Conservation (phyloP, 2,888 invertebrate species). For the Malacosoma neustria region DNA sequence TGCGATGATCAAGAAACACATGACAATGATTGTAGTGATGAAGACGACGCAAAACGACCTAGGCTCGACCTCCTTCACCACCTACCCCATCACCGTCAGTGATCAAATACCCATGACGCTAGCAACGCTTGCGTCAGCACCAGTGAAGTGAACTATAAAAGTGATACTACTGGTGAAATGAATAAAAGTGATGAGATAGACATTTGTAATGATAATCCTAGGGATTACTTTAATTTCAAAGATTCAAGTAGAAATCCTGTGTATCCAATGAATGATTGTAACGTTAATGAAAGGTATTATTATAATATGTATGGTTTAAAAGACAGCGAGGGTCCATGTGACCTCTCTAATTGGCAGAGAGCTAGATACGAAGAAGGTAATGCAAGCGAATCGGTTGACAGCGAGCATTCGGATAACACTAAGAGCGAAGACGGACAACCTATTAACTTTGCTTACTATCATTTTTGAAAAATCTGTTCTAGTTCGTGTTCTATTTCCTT, state of each 20-base stretch:
- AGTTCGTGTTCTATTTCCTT: too few relatives aligned
- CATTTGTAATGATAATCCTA: slow-evolving; percentile 6
- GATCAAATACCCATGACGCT: slow-evolving; percentile 46
- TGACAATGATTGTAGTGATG: slow-evolving; percentile 78
- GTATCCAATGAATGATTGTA: slow-evolving; percentile 11
- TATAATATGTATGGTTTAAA: slow-evolving; percentile 17
- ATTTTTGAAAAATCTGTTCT: slow-evolving; percentile 52
- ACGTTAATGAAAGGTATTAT: slow-evolving; percentile 14
- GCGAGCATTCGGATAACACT: slow-evolving; percentile 22
- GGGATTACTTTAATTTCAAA: slow-evolving; percentile 6
- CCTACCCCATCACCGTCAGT: slow-evolving; percentile 56
- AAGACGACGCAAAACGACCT: slow-evolving; percentile 80
- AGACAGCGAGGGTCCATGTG: slow-evolving; percentile 47
- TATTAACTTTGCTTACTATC: slow-evolving; percentile 66
- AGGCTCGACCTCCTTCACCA: slow-evolving; percentile 72
- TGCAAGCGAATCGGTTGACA: slow-evolving; percentile 29
- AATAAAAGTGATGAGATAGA: slow-evolving; percentile 20
- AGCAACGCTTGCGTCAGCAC: slow-evolving; percentile 20
- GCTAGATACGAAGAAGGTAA: slow-evolving; percentile 22
- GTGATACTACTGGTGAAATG: slow-evolving; percentile 15
- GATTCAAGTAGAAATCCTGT: background rate
- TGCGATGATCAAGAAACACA: slow-evolving; percentile 79
- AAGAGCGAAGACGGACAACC: slow-evolving; percentile 38
- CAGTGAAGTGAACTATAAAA: slow-evolving; percentile 22
- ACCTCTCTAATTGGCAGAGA: slow-evolving; percentile 57